These are phyloP conservation scores for Scaptomyza parva DNA, from an alignment of 2,888 invertebrate genomes.

Conservation along the genomic window DNA sequence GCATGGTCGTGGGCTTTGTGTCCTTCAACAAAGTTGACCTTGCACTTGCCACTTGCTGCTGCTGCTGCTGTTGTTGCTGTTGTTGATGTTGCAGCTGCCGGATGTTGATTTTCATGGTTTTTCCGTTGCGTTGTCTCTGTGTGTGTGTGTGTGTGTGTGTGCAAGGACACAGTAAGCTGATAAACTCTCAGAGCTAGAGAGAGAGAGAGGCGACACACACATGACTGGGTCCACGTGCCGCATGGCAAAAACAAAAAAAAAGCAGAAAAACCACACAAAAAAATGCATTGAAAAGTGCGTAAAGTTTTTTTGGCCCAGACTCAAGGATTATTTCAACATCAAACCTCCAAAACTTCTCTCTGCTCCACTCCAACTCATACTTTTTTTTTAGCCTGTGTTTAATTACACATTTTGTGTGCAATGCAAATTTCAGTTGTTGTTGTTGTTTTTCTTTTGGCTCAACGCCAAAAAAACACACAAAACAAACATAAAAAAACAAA, in stretches of 20 bases:
- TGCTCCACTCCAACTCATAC: no score
- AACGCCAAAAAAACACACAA: constrained; percentile 44
- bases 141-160: constrained; percentile 8
- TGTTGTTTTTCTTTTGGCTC: constrained; percentile 37
- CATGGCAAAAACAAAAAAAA: no score
- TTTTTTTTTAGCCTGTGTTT: constrained; percentile 43
- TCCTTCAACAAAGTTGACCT: constrained; percentile 78
- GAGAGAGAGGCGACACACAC: no score
- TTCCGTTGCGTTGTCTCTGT: constrained; percentile 20
- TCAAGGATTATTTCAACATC: constrained; percentile 34
- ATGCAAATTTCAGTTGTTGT: constrained; percentile 47
- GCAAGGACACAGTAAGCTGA: constrained; percentile 69
- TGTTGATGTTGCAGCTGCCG: constrained; percentile 47
- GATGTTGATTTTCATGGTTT: constrained; percentile 70
- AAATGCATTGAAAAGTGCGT: constrained; percentile 71
- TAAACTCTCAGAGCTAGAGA: constrained; percentile 51
- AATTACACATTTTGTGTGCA: constrained; percentile 70
- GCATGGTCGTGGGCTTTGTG: constrained; percentile 46
- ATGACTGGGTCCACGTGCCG: no score
- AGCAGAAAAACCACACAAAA: no score
- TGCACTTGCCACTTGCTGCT: constrained; percentile 78
- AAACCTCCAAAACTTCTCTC: not conserved
- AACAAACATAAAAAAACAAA: constrained; percentile 24
- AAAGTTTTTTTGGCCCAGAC: constrained; percentile 43
- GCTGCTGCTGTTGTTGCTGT: constrained; percentile 25